Conservation (phyloP, 1,140 invertebrate species). For the Chrysomallon squamiferum region DNA sequence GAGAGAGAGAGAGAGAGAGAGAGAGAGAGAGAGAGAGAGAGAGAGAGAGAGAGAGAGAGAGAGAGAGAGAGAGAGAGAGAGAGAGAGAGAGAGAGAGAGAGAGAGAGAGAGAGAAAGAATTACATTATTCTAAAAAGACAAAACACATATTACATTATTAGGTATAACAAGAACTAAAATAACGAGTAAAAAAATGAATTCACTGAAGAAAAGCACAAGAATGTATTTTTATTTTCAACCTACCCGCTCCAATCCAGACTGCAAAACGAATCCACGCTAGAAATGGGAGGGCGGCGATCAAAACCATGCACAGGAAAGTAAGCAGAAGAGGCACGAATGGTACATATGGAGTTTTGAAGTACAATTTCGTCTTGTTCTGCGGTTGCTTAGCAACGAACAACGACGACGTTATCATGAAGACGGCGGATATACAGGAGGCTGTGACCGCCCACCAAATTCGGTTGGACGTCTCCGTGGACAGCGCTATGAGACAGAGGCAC, state of each 20-base stretch:
- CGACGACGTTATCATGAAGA: constrained; percentile 34
- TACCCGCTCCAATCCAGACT: constrained; percentile 58
- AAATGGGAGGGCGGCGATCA: constrained; percentile 52
- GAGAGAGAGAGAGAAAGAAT: too few relatives aligned
- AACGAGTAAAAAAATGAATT: too few relatives aligned
- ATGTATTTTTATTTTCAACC: too few relatives aligned
- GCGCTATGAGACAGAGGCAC: constrained; percentile 11
- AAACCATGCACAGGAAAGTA: constrained; percentile 50
- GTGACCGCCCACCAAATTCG: constrained; percentile 59
- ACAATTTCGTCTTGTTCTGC: constrained; percentile 44
- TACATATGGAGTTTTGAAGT: constrained; percentile 56
- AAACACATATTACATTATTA: too few relatives aligned
- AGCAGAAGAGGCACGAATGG: constrained; percentile 54
- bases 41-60: too few relatives aligned
- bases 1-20: too few relatives aligned
- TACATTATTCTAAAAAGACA: too few relatives aligned
- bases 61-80: too few relatives aligned
- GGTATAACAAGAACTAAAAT: too few relatives aligned
- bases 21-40: too few relatives aligned
- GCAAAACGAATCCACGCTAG: constrained; percentile 58
- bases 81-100: too few relatives aligned
- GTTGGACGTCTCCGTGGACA: constrained; percentile 7
- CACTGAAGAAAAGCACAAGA: too few relatives aligned
- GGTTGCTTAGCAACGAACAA: constrained; percentile 53
- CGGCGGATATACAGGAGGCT: constrained; percentile 33